A percentile compares a stretch with the other conserved stretches of the same genome.
Evolutionary conservation across 1,140 invertebrate species (phyloP).

Genomic region (Orchesella cincta): DNA sequence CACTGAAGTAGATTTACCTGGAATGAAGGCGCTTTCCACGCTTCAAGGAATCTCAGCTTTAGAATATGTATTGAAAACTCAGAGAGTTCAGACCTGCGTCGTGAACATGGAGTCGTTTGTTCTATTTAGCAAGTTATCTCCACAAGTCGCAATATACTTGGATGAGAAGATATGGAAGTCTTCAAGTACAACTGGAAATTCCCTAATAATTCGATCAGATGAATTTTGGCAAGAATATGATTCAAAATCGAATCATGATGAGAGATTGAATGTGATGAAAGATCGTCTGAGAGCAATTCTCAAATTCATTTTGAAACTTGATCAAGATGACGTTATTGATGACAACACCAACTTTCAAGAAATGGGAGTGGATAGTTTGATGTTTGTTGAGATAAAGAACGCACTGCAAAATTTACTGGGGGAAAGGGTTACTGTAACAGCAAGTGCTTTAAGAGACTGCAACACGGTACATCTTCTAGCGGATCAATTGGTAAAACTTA

Average conservation of each 20-base stretch:
- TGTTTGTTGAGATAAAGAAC: conserved; percentile 18
- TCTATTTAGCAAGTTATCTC: neutral
- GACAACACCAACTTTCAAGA: conserved; percentile 9
- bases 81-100: neutral
- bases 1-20: neutral
- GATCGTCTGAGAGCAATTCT: neutral
- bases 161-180: neutral
- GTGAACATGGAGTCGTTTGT: conserved; percentile 6
- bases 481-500: neutral
- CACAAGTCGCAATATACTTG: neutral
- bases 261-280: neutral
- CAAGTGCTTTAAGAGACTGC: neutral
- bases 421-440: neutral
- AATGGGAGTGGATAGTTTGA: conserved; percentile 1
- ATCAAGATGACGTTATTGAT: neutral
- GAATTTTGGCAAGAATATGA: conserved; percentile 22
- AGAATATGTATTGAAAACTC: neutral
- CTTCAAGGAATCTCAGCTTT: neutral
- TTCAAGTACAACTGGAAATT: neutral
- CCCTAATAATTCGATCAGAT: neutral
- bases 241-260: neutral
- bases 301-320: neutral
- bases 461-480: neutral
- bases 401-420: neutral
- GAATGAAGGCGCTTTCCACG: neutral